These are phyloP conservation scores for Salticus scenicus DNA, from an alignment of 2,888 invertebrate genomes.

Conservation along the genomic window DNA sequence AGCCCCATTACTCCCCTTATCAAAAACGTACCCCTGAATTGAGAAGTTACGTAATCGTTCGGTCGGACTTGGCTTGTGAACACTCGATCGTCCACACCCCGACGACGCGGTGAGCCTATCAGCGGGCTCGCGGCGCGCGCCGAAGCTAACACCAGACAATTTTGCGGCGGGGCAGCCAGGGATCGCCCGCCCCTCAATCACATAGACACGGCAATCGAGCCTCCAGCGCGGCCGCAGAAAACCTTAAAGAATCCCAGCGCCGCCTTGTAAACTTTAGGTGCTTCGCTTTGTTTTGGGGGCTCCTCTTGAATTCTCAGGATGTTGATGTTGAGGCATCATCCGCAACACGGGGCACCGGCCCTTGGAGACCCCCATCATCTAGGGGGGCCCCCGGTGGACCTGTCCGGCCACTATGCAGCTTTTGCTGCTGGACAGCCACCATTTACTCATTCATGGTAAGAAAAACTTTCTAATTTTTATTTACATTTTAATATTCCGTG, in stretches of 20 bases:
- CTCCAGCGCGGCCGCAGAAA: constrained; percentile 25
- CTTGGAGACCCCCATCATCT: constrained; percentile 58
- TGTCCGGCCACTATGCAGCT: constrained; percentile 63
- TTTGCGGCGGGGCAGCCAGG: neutral
- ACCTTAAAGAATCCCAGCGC: neutral
- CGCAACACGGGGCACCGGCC: constrained; percentile 49
- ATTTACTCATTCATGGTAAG: constrained; percentile 69
- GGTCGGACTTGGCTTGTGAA: neutral
- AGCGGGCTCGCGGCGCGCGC: constrained; percentile 44
- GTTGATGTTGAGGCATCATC: constrained; percentile 65
- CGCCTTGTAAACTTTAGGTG: neutral
- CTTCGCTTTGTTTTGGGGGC: neutral
- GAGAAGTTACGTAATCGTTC: constrained; percentile 42
- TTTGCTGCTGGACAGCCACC: constrained; percentile 65
- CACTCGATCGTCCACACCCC: constrained; percentile 10
- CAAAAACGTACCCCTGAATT: neutral
- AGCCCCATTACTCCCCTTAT: constrained; percentile 22
- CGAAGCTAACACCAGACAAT: neutral
- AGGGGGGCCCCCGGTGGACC: constrained; percentile 54
- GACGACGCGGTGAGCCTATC: constrained; percentile 26
- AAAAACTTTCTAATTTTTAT: neutral
- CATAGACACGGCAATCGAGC: constrained; percentile 27
- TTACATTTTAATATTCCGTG: neutral
- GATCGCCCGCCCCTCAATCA: constrained; percentile 34
- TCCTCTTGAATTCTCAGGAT: constrained; percentile 24